Evolutionary conservation across 35 echinoderm and acorn worm species (phyloP).

Genomic region (Lytechinus pictus): DNA sequence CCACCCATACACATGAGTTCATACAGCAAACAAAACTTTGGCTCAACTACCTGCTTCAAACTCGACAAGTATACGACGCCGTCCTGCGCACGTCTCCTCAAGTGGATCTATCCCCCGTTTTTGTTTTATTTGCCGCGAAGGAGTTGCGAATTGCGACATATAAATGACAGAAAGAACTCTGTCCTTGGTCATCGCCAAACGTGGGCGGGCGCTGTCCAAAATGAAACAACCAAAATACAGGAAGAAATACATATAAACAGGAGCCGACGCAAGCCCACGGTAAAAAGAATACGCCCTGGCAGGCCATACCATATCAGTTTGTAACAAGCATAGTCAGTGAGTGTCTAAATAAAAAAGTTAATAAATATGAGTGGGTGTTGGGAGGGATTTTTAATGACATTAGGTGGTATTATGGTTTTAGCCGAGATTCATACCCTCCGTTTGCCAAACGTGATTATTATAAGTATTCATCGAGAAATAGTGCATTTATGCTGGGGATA

Average conservation of each 20-base stretch:
- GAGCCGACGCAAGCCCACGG: neutral
- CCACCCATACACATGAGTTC: neutral
- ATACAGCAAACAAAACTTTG: neutral
- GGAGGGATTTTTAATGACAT: neutral
- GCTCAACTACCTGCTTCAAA: neutral
- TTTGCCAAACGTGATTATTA: neutral
- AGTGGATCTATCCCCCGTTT: neutral
- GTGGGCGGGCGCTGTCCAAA: conserved; percentile 14
- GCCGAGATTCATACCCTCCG: neutral
- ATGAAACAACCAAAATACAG: neutral
- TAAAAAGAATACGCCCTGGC: neutral
- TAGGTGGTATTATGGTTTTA: neutral
- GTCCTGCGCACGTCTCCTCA: neutral
- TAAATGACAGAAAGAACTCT: neutral
- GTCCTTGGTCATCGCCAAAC: neutral
- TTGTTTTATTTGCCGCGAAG: neutral
- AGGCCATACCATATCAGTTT: neutral
- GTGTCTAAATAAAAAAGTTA: neutral
- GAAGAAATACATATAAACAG: neutral
- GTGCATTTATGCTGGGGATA: neutral
- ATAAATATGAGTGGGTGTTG: neutral
- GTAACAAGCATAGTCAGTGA: neutral
- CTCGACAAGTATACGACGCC: neutral
- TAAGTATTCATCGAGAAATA: neutral
- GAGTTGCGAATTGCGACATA: neutral